A percentile compares a stretch with the other conserved stretches of the same genome.
phyloP scores from a whole-genome alignment of 2,113 vertebrate genomes.

The Pollimyrus isidori region DNA sequence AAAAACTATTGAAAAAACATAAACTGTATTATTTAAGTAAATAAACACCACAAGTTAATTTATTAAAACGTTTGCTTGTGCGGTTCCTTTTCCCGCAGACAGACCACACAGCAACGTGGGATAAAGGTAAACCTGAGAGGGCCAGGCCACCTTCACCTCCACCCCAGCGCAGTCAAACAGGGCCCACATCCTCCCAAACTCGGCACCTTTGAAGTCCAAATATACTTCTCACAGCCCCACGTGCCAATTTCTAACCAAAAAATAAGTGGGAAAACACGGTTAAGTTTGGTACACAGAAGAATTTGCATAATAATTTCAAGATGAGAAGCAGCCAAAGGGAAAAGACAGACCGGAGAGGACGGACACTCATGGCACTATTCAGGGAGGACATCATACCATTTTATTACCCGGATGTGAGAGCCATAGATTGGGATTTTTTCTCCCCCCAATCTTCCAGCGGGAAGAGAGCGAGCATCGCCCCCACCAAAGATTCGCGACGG shows the following conservation, averaged over 20 bases:
- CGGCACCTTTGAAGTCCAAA: constrained; percentile 41
- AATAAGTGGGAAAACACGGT: constrained; percentile 38
- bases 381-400: constrained; percentile 39
- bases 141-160: not conserved
- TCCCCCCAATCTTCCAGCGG: constrained; percentile 32
- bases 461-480: not conserved
- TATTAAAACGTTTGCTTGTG: constrained; percentile 14
- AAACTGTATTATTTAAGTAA: too few species aligned
- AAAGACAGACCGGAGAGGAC: constrained; percentile 26
- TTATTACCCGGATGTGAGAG: not conserved
- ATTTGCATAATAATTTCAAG: constrained; percentile 52
- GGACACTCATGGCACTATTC: constrained; percentile 43
- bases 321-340: constrained; percentile 22
- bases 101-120: constrained; percentile 26
- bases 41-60: too few species aligned
- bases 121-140: not conserved
- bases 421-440: constrained; percentile 9
- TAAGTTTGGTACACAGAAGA: constrained; percentile 46
- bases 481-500: not conserved
- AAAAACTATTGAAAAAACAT: too few species aligned
- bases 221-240: constrained; percentile 43
- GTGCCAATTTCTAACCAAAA: constrained; percentile 17
- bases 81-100: constrained; percentile 5
- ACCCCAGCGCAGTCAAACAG: not conserved
- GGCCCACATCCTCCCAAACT: not conserved